Conservation (phyloP, 2,888 invertebrate species). For the Polymixis flavicincta region DNA sequence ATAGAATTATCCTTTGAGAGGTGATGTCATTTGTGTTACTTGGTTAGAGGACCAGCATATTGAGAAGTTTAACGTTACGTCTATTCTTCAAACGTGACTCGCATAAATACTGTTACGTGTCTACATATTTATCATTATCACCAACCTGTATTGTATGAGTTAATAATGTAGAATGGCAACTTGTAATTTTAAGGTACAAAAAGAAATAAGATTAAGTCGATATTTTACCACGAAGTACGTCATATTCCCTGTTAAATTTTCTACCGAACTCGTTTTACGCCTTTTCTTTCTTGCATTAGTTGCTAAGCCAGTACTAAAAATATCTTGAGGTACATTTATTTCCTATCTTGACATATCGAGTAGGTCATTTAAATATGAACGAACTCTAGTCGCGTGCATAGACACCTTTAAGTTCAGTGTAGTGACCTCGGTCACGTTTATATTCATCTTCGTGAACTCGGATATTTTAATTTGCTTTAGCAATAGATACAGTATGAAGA, state of each 20-base stretch:
- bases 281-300: not conserved
- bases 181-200: not conserved
- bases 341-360: conserved; percentile 34
- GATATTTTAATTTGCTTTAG: conserved; percentile 4
- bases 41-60: conserved; percentile 58
- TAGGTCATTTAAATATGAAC: conserved; percentile 60
- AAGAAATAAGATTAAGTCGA: not conserved
- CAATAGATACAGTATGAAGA: not conserved
- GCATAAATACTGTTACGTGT: conserved; percentile 38
- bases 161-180: conserved; percentile 8
- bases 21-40: conserved; percentile 64
- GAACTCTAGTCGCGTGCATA: conserved; percentile 56
- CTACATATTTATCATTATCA: conserved; percentile 40
- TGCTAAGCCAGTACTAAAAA: conserved; percentile 18
- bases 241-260: not conserved
- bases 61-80: conserved; percentile 50
- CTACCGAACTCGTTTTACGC: not conserved
- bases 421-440: conserved; percentile 60
- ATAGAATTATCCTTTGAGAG: conserved; percentile 45
- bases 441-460: conserved; percentile 34
- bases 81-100: conserved; percentile 44
- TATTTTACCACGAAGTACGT: not conserved
- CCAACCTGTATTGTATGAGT: conserved; percentile 1
- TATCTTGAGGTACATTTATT: conserved; percentile 22
- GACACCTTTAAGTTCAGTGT: conserved; percentile 59